A percentile compares a stretch with the other conserved stretches of the same genome.
phyloP scores from a whole-genome alignment of 2,797 vertebrate species.

The Corythornis leucogaster region DNA sequence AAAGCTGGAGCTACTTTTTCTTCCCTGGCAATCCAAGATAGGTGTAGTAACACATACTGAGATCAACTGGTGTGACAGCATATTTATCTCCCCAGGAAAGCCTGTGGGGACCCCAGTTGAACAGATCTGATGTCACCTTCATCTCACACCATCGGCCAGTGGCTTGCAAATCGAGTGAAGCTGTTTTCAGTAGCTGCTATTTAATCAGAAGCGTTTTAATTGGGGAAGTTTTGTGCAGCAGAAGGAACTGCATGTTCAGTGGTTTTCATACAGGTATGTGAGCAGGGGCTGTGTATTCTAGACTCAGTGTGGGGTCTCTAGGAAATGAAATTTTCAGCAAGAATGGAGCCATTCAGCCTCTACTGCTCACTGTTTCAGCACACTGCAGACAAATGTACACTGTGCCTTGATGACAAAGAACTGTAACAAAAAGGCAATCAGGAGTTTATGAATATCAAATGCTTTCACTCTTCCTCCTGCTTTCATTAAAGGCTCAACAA shows the following conservation, averaged over 20 bases:
- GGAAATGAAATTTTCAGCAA: neutral
- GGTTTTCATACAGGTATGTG: constrained; percentile 49
- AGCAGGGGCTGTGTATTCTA: neutral
- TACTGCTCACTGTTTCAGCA: neutral
- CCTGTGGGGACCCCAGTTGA: neutral
- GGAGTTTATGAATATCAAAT: neutral
- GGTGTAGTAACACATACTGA: neutral
- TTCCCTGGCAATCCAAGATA: constrained; percentile 35
- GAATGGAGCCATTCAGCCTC: constrained; percentile 5
- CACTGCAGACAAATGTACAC: neutral
- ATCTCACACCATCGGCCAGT: constrained; percentile 14
- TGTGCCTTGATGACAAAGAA: neutral
- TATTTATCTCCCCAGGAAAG: constrained; percentile 27
- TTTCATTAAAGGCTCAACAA: neutral
- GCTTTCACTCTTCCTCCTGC: neutral
- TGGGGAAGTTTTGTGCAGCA: constrained; percentile 60
- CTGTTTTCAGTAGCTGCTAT: constrained; percentile 34
- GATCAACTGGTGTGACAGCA: constrained; percentile 28
- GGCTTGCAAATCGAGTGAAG: neutral
- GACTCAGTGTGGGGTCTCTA: neutral
- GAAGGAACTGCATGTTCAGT: constrained; percentile 60
- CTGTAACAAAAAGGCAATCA: neutral
- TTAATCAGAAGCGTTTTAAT: constrained; percentile 68
- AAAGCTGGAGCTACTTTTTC: constrained; percentile 62
- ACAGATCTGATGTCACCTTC: constrained; percentile 17